Evolutionary conservation across 2,797 vertebrate genomes (phyloP), one percentile per base, ranked within the genome.

Genomic region (Darevskia nairensis): DNA sequence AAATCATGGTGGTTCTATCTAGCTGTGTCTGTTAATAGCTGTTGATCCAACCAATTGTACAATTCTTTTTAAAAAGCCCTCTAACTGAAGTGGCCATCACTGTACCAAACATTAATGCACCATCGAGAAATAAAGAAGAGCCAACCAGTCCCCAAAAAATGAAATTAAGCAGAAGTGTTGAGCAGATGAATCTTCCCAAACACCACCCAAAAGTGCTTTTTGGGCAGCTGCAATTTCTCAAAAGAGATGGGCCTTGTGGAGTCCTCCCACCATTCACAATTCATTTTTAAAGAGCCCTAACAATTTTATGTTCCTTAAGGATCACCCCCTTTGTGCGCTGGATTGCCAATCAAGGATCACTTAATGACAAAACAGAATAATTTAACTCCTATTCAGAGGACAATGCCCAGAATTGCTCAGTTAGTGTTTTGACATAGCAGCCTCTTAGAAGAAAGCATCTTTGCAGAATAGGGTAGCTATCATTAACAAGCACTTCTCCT

Each of bases 341-440:
- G 95, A 98, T 97, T 95, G 96, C 96, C 97, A 98, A 98, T 98
- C 98, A 98, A 97, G 96, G 95, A 96, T 95, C 96, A 97, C 96
- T 98, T 97, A 97, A 96, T 97, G 97, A 97, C 97, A 97, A 97
- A 96, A 97, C 97, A 96, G 96, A 97, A 96, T 97, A 96, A 98
- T 96, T 97, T 96, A 97, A 96, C 93, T 97, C 96, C 95, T 96
- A 96, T 97, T 98, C 96, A 90, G 94, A 96, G 95, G 94, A 97
- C 97, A 97, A 96, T 96, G 95, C 93, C 92, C 95, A 96, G 97
- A 97, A 96, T 94, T 95, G 97, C 94, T 95, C 93, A 94, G 93
- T 94, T 94, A 95, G 95, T 97, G 96, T 96, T 95, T 96, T 96
- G 95, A 96, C 96, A 97, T 96, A 95, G 93, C 94, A 69, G 94